phyloP scores from a whole-genome alignment of 1,140 invertebrate genomes.

The Microplitis mediator region DNA sequence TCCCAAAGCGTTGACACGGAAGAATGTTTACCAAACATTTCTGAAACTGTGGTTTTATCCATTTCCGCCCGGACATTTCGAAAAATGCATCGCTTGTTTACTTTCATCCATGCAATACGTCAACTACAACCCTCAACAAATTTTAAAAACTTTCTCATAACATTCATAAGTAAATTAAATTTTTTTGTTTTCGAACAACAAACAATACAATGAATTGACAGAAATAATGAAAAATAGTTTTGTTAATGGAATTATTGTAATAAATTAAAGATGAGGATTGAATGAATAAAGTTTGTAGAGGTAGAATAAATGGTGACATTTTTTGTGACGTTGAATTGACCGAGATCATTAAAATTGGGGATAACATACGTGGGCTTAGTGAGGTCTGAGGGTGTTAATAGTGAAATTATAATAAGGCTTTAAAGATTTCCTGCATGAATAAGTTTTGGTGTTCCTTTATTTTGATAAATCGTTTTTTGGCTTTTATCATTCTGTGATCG shows the following conservation, averaged over 20 bases:
- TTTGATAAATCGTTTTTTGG: not conserved
- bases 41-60: conserved; percentile 18
- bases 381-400: not conserved
- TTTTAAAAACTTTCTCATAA: not conserved
- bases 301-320: too few species aligned
- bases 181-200: too few species aligned
- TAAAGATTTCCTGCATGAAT: conserved; percentile 1
- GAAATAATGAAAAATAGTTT: too few species aligned
- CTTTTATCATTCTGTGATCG: not conserved
- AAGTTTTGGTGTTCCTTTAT: not conserved
- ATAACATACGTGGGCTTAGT: not conserved
- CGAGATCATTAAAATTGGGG: not conserved
- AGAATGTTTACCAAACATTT: conserved; percentile 24
- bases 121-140: not conserved
- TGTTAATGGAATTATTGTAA: too few species aligned
- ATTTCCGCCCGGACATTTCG: conserved; percentile 7
- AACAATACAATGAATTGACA: too few species aligned
- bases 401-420: not conserved
- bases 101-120: not conserved
- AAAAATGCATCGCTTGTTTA: conserved; percentile 20
- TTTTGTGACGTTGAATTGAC: not conserved
- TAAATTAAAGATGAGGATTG: too few species aligned
- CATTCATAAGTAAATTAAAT: too few species aligned
- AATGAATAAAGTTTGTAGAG: too few species aligned
- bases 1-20: conserved; percentile 15